phyloP scores from a whole-genome alignment of 2,888 invertebrate species.

The Panopea generosa region DNA sequence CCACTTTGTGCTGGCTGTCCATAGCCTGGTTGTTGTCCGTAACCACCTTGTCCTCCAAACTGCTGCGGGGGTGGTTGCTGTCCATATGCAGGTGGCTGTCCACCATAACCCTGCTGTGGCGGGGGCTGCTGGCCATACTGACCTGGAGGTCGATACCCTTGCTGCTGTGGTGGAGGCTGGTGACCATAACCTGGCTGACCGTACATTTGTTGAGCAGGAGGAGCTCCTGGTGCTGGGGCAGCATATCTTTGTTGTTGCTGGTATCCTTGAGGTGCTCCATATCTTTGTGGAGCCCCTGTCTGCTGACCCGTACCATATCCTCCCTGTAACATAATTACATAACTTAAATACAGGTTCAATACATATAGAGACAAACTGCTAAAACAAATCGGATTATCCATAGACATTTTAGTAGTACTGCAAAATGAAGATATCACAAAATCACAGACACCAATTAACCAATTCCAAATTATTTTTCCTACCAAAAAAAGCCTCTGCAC shows the following conservation, averaged over 20 bases:
- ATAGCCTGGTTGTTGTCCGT: conserved; percentile 23
- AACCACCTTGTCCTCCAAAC: conserved; percentile 49
- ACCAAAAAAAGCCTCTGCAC: too few species aligned
- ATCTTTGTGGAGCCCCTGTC: conserved; percentile 58
- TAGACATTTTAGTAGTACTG: too few species aligned
- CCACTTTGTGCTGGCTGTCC: conserved; percentile 44
- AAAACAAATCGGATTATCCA: too few species aligned
- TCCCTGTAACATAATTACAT: not conserved
- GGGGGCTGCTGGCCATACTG: conserved; percentile 44
- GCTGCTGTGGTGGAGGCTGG: conserved; percentile 36
- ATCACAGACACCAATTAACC: too few species aligned
- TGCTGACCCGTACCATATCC: conserved; percentile 19
- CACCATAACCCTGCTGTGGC: conserved; percentile 47
- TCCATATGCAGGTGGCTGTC: conserved; percentile 54
- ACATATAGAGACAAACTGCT: too few species aligned
- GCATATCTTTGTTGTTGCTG: not conserved
- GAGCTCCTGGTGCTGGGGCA: conserved; percentile 24
- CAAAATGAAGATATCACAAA: too few species aligned
- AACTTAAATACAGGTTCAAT: not conserved
- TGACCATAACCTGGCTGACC: conserved; percentile 48
- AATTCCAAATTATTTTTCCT: too few species aligned
- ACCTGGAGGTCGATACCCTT: conserved; percentile 46
- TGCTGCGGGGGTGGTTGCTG: conserved; percentile 49
- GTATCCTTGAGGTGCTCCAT: conserved; percentile 36
- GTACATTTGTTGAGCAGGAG: conserved; percentile 28